Percentiles rank a stretch among this genome's conserved stretches.
Conservation (phyloP, 2,113 vertebrate genomes). For the Phrynocephalus versicolor region DNA sequence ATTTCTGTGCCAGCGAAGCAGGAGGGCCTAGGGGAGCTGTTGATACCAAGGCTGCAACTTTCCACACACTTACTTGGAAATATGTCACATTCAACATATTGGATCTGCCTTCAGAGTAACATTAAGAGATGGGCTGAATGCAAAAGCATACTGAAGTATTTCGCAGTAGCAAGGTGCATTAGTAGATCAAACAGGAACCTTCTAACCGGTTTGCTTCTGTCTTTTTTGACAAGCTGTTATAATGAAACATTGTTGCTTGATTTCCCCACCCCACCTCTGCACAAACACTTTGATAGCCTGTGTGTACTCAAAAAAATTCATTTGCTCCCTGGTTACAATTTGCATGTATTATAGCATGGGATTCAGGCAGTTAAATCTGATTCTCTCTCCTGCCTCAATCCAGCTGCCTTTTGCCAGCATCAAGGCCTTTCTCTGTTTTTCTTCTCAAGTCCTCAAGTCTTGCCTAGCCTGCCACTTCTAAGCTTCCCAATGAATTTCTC, state of each 20-base stretch:
- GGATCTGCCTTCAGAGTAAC: neutral
- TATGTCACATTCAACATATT: neutral
- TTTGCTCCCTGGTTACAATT: neutral
- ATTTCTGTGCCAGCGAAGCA: no score
- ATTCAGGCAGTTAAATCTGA: slow-evolving; percentile 41
- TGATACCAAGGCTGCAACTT: neutral
- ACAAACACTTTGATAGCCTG: neutral
- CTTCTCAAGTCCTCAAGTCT: slow-evolving; percentile 44
- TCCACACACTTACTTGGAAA: neutral
- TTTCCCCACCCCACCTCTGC: neutral
- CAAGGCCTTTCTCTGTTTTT: slow-evolving; percentile 33
- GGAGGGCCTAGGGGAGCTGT: no score
- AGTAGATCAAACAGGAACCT: slow-evolving; percentile 6
- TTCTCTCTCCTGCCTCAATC: slow-evolving; percentile 39
- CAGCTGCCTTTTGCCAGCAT: slow-evolving; percentile 33
- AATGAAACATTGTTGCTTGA: fast-evolving
- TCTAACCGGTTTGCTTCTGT: neutral
- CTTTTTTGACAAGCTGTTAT: slow-evolving; percentile 9
- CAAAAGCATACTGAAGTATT: neutral
- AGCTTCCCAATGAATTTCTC: slow-evolving; percentile 61
- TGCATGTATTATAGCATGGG: slow-evolving; percentile 1
- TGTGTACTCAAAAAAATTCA: slow-evolving; percentile 4
- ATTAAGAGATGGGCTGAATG: neutral
- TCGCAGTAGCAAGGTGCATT: neutral
- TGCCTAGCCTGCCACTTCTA: slow-evolving; percentile 65